A percentile compares a stretch with the other conserved stretches of the same genome.
These are phyloP conservation scores for Hirudo medicinalis DNA, from an alignment of 1,140 invertebrate genomes.

Conservation along the genomic window DNA sequence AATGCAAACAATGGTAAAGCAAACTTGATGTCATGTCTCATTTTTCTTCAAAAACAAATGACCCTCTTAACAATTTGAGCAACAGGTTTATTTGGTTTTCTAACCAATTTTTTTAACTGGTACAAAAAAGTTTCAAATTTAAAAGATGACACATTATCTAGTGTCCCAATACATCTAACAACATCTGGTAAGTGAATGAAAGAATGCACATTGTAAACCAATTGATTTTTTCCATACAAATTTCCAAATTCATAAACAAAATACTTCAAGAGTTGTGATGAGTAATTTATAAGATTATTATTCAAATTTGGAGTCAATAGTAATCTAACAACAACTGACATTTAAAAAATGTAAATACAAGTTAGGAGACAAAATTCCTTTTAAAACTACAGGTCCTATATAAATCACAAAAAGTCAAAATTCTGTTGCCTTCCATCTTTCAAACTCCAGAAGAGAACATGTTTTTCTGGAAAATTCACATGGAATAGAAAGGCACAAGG, in stretches of 20 bases:
- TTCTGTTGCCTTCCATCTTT: constrained; percentile 43
- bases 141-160: constrained; percentile 41
- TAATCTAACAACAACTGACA: constrained; percentile 32
- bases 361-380: constrained; percentile 29
- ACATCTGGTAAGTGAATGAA: constrained; percentile 40
- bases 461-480: constrained; percentile 39
- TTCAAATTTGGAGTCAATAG: constrained; percentile 25
- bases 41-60: too few relatives aligned
- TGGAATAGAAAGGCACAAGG: constrained; percentile 26
- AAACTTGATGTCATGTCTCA: too few relatives aligned
- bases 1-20: too few relatives aligned
- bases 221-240: constrained; percentile 31
- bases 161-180: constrained; percentile 33
- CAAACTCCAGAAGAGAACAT: constrained; percentile 32
- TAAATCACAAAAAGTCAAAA: constrained; percentile 43
- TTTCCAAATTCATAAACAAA: constrained; percentile 31
- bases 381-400: constrained; percentile 37
- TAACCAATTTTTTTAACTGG: constrained; percentile 34
- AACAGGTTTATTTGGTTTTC: constrained; percentile 25
- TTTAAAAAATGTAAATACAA: constrained; percentile 39
- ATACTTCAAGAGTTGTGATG: constrained; percentile 27
- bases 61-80: neutral
- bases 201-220: constrained; percentile 39
- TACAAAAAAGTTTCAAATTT: constrained; percentile 42
- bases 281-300: constrained; percentile 26